phyloP scores from a whole-genome alignment of 1,140 invertebrate species.

The Berghia stephanieae region DNA sequence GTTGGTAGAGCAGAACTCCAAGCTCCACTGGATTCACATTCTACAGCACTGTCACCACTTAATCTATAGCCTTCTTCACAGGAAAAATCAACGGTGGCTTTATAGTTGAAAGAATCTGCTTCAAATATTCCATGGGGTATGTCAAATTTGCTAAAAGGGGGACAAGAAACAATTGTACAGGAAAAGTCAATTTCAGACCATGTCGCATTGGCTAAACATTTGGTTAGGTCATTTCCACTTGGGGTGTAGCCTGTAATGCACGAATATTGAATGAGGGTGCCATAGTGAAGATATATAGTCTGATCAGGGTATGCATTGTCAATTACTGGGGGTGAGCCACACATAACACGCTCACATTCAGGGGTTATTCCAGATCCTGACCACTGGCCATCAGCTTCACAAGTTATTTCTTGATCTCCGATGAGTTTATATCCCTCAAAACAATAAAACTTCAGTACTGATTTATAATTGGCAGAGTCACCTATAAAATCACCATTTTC shows the following conservation, averaged over 20 bases:
- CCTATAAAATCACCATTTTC: conserved; percentile 42
- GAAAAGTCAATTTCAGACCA: conserved; percentile 45
- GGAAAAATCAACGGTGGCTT: conserved; percentile 41
- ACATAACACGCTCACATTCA: conserved; percentile 47
- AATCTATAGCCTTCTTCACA: conserved; percentile 50
- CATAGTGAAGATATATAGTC: conserved; percentile 16
- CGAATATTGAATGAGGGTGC: conserved; percentile 33
- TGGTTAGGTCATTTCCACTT: conserved; percentile 55
- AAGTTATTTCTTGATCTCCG: conserved; percentile 47
- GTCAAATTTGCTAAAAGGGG: conserved; percentile 16
- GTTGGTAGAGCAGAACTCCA: conserved; percentile 76
- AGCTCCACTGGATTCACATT: conserved; percentile 72
- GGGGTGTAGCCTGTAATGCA: conserved; percentile 81
- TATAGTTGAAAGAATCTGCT: conserved; percentile 42
- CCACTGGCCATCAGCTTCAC: conserved; percentile 49
- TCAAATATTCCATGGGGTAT: conserved; percentile 42
- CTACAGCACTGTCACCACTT: conserved; percentile 17
- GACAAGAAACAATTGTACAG: conserved; percentile 42
- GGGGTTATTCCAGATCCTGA: conserved; percentile 38
- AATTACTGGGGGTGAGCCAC: conserved; percentile 39
- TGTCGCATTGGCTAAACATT: conserved; percentile 39
- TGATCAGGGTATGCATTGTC: conserved; percentile 39
- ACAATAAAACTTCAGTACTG: conserved; percentile 68
- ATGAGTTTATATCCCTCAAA: conserved; percentile 63
- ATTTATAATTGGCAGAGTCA: conserved; percentile 69